Evolutionary conservation across 2,888 invertebrate genomes (phyloP).

Genomic region (Monopis laevigella): DNA sequence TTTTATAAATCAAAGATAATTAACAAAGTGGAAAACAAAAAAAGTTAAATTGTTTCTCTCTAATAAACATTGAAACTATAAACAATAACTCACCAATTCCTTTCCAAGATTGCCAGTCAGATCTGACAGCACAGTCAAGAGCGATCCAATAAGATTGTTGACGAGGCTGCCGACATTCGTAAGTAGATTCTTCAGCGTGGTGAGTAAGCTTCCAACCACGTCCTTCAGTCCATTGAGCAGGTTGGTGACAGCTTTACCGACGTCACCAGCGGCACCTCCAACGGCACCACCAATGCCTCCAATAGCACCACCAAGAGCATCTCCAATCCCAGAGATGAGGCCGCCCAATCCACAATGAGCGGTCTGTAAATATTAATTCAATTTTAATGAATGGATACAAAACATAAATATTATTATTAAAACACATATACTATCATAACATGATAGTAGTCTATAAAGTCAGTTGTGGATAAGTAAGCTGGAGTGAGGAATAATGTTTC

Average conservation of each 20-base stretch:
- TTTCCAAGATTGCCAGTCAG: background rate
- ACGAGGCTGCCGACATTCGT: background rate
- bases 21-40: background rate
- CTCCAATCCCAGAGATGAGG: background rate
- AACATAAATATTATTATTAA: too few species aligned
- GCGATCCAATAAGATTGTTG: background rate
- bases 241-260: background rate
- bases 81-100: background rate
- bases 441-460: too few species aligned
- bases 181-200: background rate
- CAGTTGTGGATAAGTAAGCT: too few species aligned
- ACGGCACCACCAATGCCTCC: background rate
- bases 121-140: background rate
- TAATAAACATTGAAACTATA: background rate
- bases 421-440: too few species aligned
- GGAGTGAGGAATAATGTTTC: too few species aligned
- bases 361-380: too few species aligned
- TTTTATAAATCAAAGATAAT: background rate
- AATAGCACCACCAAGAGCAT: background rate
- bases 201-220: background rate
- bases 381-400: too few species aligned
- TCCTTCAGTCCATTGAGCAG: background rate
- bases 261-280: background rate
- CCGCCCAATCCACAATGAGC: background rate
- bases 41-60: background rate